Base-by-base conservation (phyloP, 2,113 vertebrate species). In the Boleophthalmus pectinirostris region DNA sequence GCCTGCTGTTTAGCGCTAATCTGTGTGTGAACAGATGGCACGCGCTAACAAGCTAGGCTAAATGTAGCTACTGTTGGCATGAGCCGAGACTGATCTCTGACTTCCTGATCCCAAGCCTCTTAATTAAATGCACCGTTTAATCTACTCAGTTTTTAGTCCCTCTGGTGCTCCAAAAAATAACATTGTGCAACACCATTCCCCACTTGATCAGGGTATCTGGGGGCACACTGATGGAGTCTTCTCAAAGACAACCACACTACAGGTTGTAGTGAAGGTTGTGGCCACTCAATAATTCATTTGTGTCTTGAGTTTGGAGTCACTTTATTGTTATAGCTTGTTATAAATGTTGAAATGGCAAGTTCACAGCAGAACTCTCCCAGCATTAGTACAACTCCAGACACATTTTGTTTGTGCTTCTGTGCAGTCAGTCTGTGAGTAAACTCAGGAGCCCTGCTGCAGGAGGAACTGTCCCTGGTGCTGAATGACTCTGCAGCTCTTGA, bases 121-220 rank as follows among this genome's bases (percentile, higher is more conserved):
- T 92, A 91, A 91, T 92, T 90, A 92, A 90, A 89, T 87, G 79
- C 82, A 79, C 73, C 84, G 78, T 89, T 90, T 90, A 90, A 92
- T 92, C 89, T 82, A 74, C 68, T 89, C 74, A 12, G 80, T 66
- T 74, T 85, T 63, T 70, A 66, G 54, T 75, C 84, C 53, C 71
- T 68, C 56, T 77, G 71, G 61, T 80, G 72, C 51, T 25, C 70
- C 24, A 73, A 87, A 79, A 77, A 77, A 72, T 66, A 73, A 73
- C 64, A 80, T 61, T 81, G 58, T 25, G 15, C 15, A 18, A 18
- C 24, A 58, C 3, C 14, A 58, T 14, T 70, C 70, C 51, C 51
- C 25, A 25, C 23, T 65, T 21, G 20, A 57, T 65, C 57, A 13
- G 46, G 23, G 11, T 58, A 75, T 66, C 66, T n/a, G 2, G 45